These are phyloP conservation scores for Eupristina koningsbergeri DNA, from an alignment of 1,140 invertebrate species.

Conservation along the genomic window DNA sequence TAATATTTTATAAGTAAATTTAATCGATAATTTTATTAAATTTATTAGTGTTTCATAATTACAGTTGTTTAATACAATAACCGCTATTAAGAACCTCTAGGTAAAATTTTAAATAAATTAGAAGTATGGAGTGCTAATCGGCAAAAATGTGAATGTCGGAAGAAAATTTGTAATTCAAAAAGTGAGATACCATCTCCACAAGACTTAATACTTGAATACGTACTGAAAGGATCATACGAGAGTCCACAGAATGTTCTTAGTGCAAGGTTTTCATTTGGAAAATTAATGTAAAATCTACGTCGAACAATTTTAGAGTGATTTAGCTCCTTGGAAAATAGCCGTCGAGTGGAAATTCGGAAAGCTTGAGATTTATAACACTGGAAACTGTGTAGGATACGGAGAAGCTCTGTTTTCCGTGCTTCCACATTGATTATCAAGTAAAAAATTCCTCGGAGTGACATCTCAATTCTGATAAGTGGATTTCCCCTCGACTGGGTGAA, in stretches of 20 bases:
- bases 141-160: neutral
- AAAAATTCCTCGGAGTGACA: neutral
- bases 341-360: too few relatives aligned
- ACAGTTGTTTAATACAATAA: too few relatives aligned
- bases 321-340: too few relatives aligned
- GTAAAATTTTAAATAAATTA: neutral
- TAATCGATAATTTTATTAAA: too few relatives aligned
- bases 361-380: neutral
- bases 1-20: too few relatives aligned
- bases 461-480: slow-evolving; percentile 24
- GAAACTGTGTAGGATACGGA: neutral
- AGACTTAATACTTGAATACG: too few relatives aligned
- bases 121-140: neutral
- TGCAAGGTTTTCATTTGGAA: too few relatives aligned
- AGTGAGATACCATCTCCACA: neutral
- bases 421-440: neutral
- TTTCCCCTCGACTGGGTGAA: neutral
- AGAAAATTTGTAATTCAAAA: neutral
- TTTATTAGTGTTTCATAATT: too few relatives aligned
- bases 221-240: too few relatives aligned
- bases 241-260: too few relatives aligned
- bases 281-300: too few relatives aligned
- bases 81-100: neutral
- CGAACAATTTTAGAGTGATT: neutral
- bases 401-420: neutral